Conservation (phyloP, 2,797 vertebrate genomes). For the Pyrrhura leucotis region DNA sequence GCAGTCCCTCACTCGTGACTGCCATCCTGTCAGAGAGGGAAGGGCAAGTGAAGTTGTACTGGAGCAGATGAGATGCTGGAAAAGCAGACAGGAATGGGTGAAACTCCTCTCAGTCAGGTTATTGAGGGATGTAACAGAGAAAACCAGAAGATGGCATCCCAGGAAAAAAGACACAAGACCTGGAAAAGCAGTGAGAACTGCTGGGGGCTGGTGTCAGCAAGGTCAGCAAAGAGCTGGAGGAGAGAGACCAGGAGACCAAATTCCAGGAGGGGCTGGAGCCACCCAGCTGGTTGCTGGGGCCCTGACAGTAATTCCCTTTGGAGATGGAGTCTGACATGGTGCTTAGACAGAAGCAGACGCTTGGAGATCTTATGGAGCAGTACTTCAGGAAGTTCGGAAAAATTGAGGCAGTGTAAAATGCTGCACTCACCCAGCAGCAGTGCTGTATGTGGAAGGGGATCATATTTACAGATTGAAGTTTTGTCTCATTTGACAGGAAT, state of each 20-base stretch:
- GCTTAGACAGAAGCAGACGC: neutral
- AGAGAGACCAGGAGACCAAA: conserved; percentile 44
- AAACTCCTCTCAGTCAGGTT: conserved; percentile 57
- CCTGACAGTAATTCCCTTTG: neutral
- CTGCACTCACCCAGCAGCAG: neutral
- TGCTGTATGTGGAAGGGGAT: neutral
- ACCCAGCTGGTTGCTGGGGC: neutral
- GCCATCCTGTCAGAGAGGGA: conserved; percentile 64
- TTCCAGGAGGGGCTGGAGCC: neutral
- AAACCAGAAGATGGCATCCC: conserved; percentile 58
- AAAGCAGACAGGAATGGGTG: conserved; percentile 69
- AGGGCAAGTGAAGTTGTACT: conserved; percentile 65
- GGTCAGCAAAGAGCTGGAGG: conserved; percentile 43
- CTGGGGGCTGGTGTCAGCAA: conserved; percentile 2
- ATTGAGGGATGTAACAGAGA: conserved; percentile 66
- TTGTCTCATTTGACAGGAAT: neutral
- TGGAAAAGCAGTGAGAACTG: conserved; percentile 46
- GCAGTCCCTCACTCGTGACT: conserved; percentile 39
- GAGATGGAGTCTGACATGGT: neutral
- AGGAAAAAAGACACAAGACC: conserved; percentile 46
- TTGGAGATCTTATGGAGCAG: neutral
- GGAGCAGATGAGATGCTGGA: conserved; percentile 12
- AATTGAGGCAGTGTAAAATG: neutral
- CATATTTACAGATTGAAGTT: neutral
- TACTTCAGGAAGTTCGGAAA: neutral